Evolutionary conservation across 2,888 invertebrate genomes (phyloP), one percentile per base, ranked within the genome.

Genomic region (Itoplectis maculator): DNA sequence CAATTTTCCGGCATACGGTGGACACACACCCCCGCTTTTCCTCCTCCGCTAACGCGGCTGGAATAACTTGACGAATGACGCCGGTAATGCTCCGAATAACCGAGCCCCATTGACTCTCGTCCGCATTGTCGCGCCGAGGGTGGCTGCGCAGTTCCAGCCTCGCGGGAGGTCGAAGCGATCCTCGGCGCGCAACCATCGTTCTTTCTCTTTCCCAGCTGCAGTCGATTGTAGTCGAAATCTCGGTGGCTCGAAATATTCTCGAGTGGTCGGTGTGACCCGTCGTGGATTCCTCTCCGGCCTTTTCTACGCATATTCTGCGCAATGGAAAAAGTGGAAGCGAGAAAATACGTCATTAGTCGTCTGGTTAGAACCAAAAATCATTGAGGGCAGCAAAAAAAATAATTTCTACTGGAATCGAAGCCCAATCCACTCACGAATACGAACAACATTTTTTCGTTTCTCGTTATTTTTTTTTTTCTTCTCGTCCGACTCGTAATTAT

Each of bases 1-100:
- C 35, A 9, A 63, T 5, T 15, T 37, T 40, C 0, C 40, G 18
- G 18, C 63, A 63, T 8, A 29, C 18, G 20, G n/a, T 18, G 20
- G 37, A 51, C 23, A 6, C 9, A 70, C 35, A n/a, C n/a, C n/a
- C n/a, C n/a, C n/a, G n/a, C 20, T 51, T n/a, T 9, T 29, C 49
- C 47, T 74, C 76, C 70, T 73, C 35, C 15, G 35, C 56, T 13
- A 35, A 29, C 76, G 54, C 88, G 82, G 86, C 74, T 81, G 86
- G 76, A 87, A 86, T 87, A n/a, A 86, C 88, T 89, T 88, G 89
- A 90, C 87, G 87, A 89, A 89, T 87, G 88, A 89, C 84, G 74
- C 85, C 86, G 84, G 83, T 89, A 90, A 90, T 90, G 89, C 87
- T 86, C 86, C 86, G 88, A 86, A 88, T 89, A 89, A 90, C 87